These are phyloP conservation scores for Boloria euphrosyne DNA, from an alignment of 2,888 invertebrate genomes.

Conservation along the genomic window DNA sequence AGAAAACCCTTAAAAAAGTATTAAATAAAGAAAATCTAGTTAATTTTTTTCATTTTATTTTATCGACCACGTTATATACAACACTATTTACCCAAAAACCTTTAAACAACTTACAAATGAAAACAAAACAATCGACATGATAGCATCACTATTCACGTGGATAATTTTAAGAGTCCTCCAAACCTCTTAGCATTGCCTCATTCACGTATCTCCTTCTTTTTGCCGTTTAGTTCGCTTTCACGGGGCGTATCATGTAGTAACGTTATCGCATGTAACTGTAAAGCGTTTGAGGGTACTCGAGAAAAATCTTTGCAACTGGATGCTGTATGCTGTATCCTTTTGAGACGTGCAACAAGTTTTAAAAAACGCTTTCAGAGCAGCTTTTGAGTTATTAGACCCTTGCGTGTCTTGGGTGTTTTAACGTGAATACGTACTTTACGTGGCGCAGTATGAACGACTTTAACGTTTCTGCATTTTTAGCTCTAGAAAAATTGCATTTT, in stretches of 20 bases:
- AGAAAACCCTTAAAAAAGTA: too few relatives aligned
- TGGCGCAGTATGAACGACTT: not conserved
- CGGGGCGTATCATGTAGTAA: slow-evolving; percentile 18
- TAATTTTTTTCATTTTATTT: too few relatives aligned
- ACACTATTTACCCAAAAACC: not conserved
- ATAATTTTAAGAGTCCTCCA: slow-evolving; percentile 67
- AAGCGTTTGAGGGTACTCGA: slow-evolving; percentile 13
- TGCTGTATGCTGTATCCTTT: slow-evolving; percentile 19
- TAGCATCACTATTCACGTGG: slow-evolving; percentile 59
- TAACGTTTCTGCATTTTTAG: slow-evolving; percentile 3
- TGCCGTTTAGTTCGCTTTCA: slow-evolving; percentile 41
- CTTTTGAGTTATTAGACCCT: slow-evolving; percentile 20
- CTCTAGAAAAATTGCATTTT: slow-evolving; percentile 7
- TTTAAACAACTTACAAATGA: not conserved
- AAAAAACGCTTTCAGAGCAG: not conserved
- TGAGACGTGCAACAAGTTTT: slow-evolving; percentile 28
- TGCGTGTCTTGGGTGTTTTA: slow-evolving; percentile 10
- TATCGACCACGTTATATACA: too few relatives aligned
- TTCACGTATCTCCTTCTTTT: slow-evolving; percentile 55
- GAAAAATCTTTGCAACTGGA: slow-evolving; percentile 26
- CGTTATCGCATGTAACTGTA: slow-evolving; percentile 16
- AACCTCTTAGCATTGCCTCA: slow-evolving; percentile 41
- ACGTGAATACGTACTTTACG: slow-evolving; percentile 14
- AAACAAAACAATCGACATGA: slow-evolving; percentile 33
- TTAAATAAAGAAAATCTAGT: too few relatives aligned